Conservation (phyloP, 2,113 vertebrate genomes). For the Tichodroma muraria region DNA sequence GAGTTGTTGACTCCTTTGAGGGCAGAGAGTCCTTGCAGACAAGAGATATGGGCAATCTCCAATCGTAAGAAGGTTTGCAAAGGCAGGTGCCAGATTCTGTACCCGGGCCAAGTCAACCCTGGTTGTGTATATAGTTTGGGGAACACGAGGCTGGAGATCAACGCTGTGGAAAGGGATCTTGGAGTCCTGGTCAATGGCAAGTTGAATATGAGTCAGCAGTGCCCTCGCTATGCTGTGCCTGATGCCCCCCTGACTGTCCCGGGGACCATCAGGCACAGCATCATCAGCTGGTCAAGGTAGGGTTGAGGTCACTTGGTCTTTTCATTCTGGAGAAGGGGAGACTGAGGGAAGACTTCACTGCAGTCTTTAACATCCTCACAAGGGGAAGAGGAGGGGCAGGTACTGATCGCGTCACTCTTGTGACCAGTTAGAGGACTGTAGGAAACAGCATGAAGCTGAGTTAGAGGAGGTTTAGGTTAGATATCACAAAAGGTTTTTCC, state of each 20-base stretch:
- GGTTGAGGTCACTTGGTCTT: background rate
- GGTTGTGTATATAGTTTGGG: background rate
- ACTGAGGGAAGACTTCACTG: background rate
- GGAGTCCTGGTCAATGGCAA: fast-evolving
- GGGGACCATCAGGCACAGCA: background rate
- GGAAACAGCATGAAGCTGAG: background rate
- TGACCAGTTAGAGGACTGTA: background rate
- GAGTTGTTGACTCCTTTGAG: background rate
- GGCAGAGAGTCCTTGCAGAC: background rate
- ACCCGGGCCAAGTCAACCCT: background rate
- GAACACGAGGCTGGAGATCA: background rate
- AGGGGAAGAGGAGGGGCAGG: background rate
- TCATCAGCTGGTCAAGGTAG: fast-evolving
- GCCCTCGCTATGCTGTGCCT: background rate
- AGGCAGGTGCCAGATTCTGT: background rate
- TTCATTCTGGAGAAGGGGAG: background rate
- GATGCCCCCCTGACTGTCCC: too few species aligned
- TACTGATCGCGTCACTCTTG: background rate
- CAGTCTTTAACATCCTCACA: background rate
- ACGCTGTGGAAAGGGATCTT: fast-evolving
- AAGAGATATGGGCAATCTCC: background rate
- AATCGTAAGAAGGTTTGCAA: background rate
- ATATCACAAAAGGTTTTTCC: background rate
- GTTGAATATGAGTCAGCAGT: background rate
- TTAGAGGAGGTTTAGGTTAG: background rate